Evolutionary conservation across 2,888 invertebrate genomes (phyloP).

Genomic region (Oscheius sp.): DNA sequence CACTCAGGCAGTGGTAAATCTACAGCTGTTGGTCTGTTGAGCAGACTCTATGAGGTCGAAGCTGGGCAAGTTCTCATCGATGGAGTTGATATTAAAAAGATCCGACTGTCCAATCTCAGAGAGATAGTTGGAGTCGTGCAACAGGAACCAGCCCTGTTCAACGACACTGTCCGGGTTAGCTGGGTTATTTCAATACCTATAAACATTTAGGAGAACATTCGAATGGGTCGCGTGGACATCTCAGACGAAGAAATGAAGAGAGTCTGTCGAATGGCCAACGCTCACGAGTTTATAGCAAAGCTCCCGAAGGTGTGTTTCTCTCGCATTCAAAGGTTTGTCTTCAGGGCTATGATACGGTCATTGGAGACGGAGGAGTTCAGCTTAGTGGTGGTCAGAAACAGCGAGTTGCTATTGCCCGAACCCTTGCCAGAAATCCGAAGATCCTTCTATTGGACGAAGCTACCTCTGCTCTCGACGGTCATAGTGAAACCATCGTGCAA

Average conservation of each 20-base stretch:
- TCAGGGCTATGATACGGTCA: conserved; percentile 53
- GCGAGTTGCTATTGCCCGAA: conserved; percentile 56
- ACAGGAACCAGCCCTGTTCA: conserved; percentile 57
- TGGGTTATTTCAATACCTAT: too few species aligned
- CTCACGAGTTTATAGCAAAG: conserved; percentile 56
- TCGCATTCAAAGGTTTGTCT: background rate
- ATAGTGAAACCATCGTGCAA: conserved; percentile 57
- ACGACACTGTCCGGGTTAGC: conserved; percentile 29
- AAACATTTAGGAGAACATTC: conserved; percentile 42
- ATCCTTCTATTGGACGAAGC: conserved; percentile 34
- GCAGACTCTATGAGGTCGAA: conserved; percentile 80
- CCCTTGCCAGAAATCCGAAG: conserved; percentile 49
- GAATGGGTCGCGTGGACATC: conserved; percentile 46
- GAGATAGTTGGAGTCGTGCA: conserved; percentile 53
- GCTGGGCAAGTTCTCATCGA: conserved; percentile 76
- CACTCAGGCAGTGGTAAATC: conserved; percentile 80
- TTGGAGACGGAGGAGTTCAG: conserved; percentile 78
- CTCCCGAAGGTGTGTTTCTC: conserved; percentile 37
- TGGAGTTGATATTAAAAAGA: conserved; percentile 41
- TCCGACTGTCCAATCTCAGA: conserved; percentile 48
- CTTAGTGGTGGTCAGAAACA: conserved; percentile 58
- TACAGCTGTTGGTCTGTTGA: conserved; percentile 85
- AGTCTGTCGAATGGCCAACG: conserved; percentile 56
- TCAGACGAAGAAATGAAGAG: conserved; percentile 47
- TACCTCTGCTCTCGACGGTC: conserved; percentile 44